A percentile compares a stretch with the other conserved stretches of the same genome.
These are phyloP conservation scores for Drosophila biarmipes DNA, from an alignment of 1,140 invertebrate species.

Conservation along the genomic window DNA sequence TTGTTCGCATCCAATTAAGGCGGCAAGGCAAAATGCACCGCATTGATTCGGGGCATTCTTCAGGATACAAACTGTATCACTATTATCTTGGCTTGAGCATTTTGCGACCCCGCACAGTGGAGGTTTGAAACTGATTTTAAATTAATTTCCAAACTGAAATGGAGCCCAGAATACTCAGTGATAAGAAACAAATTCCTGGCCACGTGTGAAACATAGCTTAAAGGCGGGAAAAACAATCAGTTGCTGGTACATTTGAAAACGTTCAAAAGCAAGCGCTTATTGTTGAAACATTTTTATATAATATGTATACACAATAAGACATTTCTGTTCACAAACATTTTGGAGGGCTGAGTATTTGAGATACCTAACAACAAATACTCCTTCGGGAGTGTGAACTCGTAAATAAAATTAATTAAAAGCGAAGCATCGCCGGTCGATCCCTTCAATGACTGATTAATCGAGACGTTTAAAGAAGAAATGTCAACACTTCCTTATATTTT, in stretches of 20 bases:
- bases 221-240: no score
- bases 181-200: no score
- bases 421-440: background rate
- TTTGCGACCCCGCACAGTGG: background rate
- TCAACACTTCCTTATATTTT: constrained; percentile 17
- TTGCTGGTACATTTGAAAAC: no score
- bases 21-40: background rate
- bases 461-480: constrained; percentile 38
- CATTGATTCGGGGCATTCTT: background rate
- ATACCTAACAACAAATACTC: background rate
- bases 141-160: no score
- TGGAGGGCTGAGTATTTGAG: no score
- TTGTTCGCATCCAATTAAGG: no score
- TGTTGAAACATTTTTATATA: no score
- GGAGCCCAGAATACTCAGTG: no score
- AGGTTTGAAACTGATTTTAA: background rate
- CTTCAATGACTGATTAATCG: constrained; percentile 69
- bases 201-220: no score
- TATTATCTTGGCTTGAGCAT: background rate
- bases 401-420: constrained; percentile 9
- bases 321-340: no score
- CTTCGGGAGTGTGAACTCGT: background rate
- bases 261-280: no score
- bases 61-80: background rate
- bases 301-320: no score